Evolutionary conservation across 1,140 invertebrate genomes (phyloP).

Genomic region (Paraescarpia echinospica): DNA sequence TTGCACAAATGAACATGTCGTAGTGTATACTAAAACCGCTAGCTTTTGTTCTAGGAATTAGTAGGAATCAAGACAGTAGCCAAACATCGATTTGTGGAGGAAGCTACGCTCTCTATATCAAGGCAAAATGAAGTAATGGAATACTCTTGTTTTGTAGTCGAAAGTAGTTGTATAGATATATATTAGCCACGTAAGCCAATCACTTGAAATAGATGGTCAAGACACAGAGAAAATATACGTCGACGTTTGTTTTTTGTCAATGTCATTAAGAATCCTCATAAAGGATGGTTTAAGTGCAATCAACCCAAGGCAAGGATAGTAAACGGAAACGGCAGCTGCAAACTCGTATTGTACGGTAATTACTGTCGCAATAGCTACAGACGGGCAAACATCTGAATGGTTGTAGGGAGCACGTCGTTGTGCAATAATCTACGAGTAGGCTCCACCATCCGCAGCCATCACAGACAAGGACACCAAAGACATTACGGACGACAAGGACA

Average conservation of each 20-base stretch:
- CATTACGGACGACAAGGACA: too few relatives aligned
- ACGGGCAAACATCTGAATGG: background rate
- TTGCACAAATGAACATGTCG: too few relatives aligned
- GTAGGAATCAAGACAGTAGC: too few relatives aligned
- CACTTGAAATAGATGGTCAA: background rate
- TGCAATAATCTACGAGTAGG: background rate
- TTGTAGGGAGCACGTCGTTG: background rate
- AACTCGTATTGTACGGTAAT: background rate
- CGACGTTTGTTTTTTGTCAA: background rate
- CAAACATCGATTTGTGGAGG: too few relatives aligned
- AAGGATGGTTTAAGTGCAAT: background rate
- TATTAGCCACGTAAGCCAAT: background rate
- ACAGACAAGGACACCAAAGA: too few relatives aligned
- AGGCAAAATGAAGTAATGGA: too few relatives aligned
- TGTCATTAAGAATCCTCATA: background rate
- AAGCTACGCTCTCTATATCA: too few relatives aligned
- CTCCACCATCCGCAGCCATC: background rate
- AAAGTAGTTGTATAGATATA: background rate
- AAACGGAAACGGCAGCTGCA: background rate
- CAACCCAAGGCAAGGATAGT: background rate
- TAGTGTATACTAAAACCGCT: too few relatives aligned
- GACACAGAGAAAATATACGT: background rate
- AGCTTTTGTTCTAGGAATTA: too few relatives aligned
- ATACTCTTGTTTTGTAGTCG: too few relatives aligned
- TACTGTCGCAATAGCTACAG: background rate